Conservation (phyloP, 2,888 invertebrate genomes). For the Ferdinandea cuprea region DNA sequence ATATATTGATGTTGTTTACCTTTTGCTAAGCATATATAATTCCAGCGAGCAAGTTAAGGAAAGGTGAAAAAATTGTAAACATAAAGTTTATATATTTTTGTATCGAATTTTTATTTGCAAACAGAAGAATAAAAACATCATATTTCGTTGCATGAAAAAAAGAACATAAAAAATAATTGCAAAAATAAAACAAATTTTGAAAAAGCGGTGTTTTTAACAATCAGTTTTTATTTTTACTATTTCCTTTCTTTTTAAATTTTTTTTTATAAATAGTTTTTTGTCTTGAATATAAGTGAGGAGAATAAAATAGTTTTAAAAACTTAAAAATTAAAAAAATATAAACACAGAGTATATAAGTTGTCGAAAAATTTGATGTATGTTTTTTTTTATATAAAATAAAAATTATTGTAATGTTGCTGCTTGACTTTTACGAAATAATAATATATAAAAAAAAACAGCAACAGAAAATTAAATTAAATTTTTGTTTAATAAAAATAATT, state of each 20-base stretch:
- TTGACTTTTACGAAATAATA: constrained; percentile 22
- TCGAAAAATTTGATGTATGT: not conserved
- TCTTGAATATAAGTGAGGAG: constrained; percentile 65
- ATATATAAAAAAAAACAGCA: constrained; percentile 5
- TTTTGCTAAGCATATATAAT: not conserved
- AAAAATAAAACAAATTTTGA: constrained; percentile 68
- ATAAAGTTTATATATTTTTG: not conserved
- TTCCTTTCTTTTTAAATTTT: constrained; percentile 27
- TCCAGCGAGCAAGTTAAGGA: too few relatives aligned
- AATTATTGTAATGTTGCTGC: constrained; percentile 42
- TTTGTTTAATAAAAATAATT: constrained; percentile 24
- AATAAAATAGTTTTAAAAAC: constrained; percentile 61
- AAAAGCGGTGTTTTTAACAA: constrained; percentile 70
- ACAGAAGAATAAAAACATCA: constrained; percentile 13
- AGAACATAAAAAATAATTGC: constrained; percentile 1
- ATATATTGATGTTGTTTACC: too few relatives aligned
- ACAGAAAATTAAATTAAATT: constrained; percentile 8
- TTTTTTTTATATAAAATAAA: constrained; percentile 27
- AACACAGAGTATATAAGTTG: constrained; percentile 58
- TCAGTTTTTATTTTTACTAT: constrained; percentile 61
- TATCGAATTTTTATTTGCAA: constrained; percentile 7
- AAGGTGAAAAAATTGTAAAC: not conserved
- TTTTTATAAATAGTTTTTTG: constrained; percentile 61
- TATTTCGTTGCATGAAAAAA: not conserved
- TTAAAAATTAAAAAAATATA: constrained; percentile 60